These are phyloP conservation scores for Catagonus wagneri DNA, from an alignment of 2,113 vertebrate genomes.

Conservation along the genomic window DNA sequence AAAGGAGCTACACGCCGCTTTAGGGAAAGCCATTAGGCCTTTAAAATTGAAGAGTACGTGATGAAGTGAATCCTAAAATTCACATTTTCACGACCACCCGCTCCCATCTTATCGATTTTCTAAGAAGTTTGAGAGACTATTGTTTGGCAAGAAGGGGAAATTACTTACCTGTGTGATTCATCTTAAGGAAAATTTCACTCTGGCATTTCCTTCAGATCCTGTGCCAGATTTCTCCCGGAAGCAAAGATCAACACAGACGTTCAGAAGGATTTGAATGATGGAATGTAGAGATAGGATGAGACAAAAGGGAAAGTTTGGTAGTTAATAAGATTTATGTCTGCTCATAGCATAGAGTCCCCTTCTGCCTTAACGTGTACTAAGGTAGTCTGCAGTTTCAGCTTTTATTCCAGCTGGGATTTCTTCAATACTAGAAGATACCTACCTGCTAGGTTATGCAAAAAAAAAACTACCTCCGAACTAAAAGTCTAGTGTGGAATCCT, in stretches of 20 bases:
- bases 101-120: slow-evolving; percentile 41
- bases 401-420: slow-evolving; percentile 37
- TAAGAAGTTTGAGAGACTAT: slow-evolving; percentile 74
- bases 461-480: not conserved
- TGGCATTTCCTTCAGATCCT: slow-evolving; percentile 86
- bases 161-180: slow-evolving; percentile 85
- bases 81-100: slow-evolving; percentile 64
- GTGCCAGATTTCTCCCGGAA: slow-evolving; percentile 85
- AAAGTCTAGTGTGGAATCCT: slow-evolving; percentile 40
- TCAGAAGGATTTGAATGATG: slow-evolving; percentile 85
- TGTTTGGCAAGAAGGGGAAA: slow-evolving; percentile 75
- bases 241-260: slow-evolving; percentile 85
- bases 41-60: not conserved
- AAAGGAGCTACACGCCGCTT: not conserved
- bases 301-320: slow-evolving; percentile 83
- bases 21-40: slow-evolving; percentile 17
- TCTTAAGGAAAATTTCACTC: slow-evolving; percentile 78
- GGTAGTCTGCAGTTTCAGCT: slow-evolving; percentile 37
- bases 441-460: slow-evolving; percentile 32
- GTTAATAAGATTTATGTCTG: slow-evolving; percentile 86
- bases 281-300: slow-evolving; percentile 83
- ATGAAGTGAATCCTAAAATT: slow-evolving; percentile 26
- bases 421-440: slow-evolving; percentile 45
- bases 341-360: slow-evolving; percentile 77
- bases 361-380: slow-evolving; percentile 70